Evolutionary conservation across 2,797 vertebrate genomes (phyloP), one percentile per base, ranked within the genome.

Genomic region (Emydoidea blandingii): DNA sequence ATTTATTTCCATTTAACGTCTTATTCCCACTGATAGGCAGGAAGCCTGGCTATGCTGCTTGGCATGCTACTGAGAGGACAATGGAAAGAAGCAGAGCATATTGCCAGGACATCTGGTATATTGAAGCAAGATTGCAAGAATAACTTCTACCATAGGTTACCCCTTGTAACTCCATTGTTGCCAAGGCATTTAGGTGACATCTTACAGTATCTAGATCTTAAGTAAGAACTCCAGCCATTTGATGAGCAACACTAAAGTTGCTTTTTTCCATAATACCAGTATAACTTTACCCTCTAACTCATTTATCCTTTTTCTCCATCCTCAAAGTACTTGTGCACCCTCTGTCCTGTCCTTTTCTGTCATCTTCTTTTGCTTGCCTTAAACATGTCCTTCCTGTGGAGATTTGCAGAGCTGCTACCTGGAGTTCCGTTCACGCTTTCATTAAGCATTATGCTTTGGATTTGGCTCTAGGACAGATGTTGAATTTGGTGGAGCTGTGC

Each of bases 251-350:
- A 0, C 0, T 31, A 88, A 91, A 90, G 56, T 37, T 84, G 19
- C 44, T 82, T 50, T 4, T 1, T 79, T 85, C 44, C 37, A 1
- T 82, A 2, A 3, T 86, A 34, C 18, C 1, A 1, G 27, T 78
- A 31, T 59, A 0, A 41, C 47, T 72, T 93, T 90, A 52, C 29
- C 15, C 41, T 47, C 0, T 50, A 49, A 56, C 18, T 72, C 83
- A 5, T 82, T 47, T 47, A 49, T 93, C 80, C 8, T 41, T 5
- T 3, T 10, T 65, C 47, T 5, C 2, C 10, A 62, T 74, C 37
- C 34, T 0, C 0, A 2, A 7, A 81, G 81, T 65, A 47, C 89
- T 41, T 21, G 74, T 4, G 0, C n/a, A 8, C 27, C 18, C 1
- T 23, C 12, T 8, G 3, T 92, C 14, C 6, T 18, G 79, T 8